These are phyloP conservation scores for Siderastrea siderea DNA, from an alignment of 92 coral and sea anemone species.

Conservation along the genomic window DNA sequence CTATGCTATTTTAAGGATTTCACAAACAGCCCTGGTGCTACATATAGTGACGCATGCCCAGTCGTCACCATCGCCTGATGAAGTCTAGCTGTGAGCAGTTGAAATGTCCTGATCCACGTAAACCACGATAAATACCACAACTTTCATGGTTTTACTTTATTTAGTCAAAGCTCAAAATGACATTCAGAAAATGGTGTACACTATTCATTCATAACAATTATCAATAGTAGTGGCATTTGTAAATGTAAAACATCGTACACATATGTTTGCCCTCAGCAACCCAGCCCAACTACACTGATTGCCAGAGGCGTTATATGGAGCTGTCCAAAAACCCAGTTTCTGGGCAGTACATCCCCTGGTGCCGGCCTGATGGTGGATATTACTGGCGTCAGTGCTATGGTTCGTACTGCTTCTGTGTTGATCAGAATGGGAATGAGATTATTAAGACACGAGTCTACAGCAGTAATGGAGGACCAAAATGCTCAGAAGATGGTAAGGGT, in stretches of 20 bases:
- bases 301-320: constrained; percentile 55
- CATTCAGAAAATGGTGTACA: no score
- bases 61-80: no score
- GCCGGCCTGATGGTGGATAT: constrained; percentile 79
- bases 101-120: no score
- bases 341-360: constrained; percentile 83
- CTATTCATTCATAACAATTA: no score
- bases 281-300: constrained; percentile 51
- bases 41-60: no score
- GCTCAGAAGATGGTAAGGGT: constrained; percentile 66
- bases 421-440: constrained; percentile 62
- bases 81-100: no score
- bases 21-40: no score
- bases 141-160: no score
- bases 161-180: no score
- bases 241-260: background rate
- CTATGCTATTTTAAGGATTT: no score
- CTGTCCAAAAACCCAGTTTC: constrained; percentile 71
- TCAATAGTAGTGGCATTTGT: background rate
- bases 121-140: no score
- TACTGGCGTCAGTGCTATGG: constrained; percentile 82
- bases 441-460: constrained; percentile 61
- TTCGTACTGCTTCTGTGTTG: constrained; percentile 85
- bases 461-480: constrained; percentile 74
- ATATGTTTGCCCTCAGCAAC: constrained; percentile 7